Conservation (phyloP, 1,140 invertebrate genomes). For the Nephila pilipes region DNA sequence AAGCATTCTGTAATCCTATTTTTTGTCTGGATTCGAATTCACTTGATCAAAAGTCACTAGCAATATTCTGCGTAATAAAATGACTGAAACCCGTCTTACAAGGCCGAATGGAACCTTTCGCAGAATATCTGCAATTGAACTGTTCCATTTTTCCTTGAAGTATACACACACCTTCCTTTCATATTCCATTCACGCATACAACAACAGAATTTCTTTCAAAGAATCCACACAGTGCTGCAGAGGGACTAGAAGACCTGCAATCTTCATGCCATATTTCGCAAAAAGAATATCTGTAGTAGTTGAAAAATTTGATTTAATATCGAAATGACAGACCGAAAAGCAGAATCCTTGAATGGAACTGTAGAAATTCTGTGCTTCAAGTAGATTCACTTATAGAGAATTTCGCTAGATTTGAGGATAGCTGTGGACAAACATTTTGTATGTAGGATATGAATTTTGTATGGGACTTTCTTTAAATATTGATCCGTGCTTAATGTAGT, state of each 20-base stretch:
- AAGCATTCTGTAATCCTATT: no score
- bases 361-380: not conserved
- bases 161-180: not conserved
- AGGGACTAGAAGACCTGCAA: not conserved
- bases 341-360: not conserved
- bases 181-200: constrained; percentile 7
- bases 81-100: not conserved
- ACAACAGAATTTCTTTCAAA: constrained; percentile 30
- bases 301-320: constrained; percentile 56
- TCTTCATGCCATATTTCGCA: constrained; percentile 45
- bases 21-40: not conserved
- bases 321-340: constrained; percentile 44
- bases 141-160: not conserved
- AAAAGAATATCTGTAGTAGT: constrained; percentile 44
- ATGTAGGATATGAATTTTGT: not conserved
- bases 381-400: not conserved
- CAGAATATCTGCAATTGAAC: not conserved
- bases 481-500: not conserved
- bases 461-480: not conserved
- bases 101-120: not conserved
- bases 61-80: not conserved
- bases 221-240: not conserved
- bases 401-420: not conserved
- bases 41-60: not conserved
- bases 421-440: not conserved